Base-by-base conservation (phyloP, 2,888 invertebrate species). In the Diplazon laetatorius region DNA sequence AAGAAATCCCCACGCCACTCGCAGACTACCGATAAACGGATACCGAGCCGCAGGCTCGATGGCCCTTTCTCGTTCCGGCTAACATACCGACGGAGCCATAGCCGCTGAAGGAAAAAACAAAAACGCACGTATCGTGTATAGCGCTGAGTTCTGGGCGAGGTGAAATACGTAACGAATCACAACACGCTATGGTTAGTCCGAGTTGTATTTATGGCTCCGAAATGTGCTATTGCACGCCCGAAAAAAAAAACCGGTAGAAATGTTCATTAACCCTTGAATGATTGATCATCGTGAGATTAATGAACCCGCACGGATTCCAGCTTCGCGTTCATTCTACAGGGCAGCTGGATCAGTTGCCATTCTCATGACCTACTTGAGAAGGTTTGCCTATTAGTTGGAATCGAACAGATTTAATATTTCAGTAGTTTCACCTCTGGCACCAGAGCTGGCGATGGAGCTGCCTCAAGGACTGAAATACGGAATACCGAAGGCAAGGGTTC, bases 1-100 rank as follows among this genome's bases (percentile, higher is more conserved):
- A 65, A 73, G 69, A 71, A 72, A 70, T 59, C 42, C 66, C 48
- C 55, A 65, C 50, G 57, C 44, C 48, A 69, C 59, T 70, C 46
- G 44, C 73, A 63, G 52, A 16, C 68, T 62, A 30, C 69, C 63
- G 70, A 74, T 78, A 74, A 74, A 78, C 46, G 65, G 59, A 57
- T 70, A 74, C 42, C 22, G 59, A 25, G 52, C 37, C 50, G 57
- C 50, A 37, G 60, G 30, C 39, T 25, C 25, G 22, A 37, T 14
- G 48, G 30, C 44, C 48, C 42, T 66, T 42, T 69, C 59, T 65
- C 68, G 65, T 70, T 70, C 63, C 60, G 46, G 65, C 60, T 70
- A 78, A 78, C 70, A 74, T 70, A 65, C 66, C 25, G 57, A 65
- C 52, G 74, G n/a, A n/a, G 46, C 55, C 55, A 52, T 30, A 48